Evolutionary conservation across 2,888 invertebrate species (phyloP).

Genomic region (Rhingia campestris): DNA sequence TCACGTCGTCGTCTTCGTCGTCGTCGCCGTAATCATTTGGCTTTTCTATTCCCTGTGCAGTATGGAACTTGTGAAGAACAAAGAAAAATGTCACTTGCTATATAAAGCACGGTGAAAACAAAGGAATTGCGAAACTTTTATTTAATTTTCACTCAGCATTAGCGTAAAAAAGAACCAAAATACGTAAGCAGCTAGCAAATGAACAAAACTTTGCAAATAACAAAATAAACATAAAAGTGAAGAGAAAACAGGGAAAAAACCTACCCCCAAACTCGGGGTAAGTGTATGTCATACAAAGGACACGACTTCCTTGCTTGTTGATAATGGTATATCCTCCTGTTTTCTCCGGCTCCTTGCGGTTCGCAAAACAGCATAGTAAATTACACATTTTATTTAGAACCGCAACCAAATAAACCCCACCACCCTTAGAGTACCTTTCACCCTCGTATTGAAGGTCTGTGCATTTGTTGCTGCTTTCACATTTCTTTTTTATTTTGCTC

Average conservation of each 20-base stretch:
- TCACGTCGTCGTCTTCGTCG: conserved; percentile 58
- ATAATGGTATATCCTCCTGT: conserved; percentile 44
- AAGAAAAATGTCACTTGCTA: conserved; percentile 58
- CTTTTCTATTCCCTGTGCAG: conserved; percentile 31
- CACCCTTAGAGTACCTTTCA: conserved; percentile 23
- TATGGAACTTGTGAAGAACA: conserved; percentile 35
- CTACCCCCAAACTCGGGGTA: neutral
- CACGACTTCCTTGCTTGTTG: conserved; percentile 54
- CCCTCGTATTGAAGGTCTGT: conserved; percentile 33
- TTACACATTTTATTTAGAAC: conserved; percentile 64
- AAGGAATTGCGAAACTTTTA: conserved; percentile 73
- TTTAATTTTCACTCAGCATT: conserved; percentile 74
- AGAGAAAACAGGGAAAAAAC: conserved; percentile 14
- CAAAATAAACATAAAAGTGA: conserved; percentile 67
- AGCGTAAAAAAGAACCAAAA: conserved; percentile 65
- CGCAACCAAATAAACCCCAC: conserved; percentile 52
- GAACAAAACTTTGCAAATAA: conserved; percentile 72
- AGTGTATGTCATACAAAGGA: conserved; percentile 21
- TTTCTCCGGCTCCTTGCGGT: conserved; percentile 7
- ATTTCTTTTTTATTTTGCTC: conserved; percentile 3
- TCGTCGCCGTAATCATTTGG: conserved; percentile 51
- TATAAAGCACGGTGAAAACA: conserved; percentile 47
- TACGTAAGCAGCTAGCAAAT: conserved; percentile 65
- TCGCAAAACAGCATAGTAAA: conserved; percentile 45
- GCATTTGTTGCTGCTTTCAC: conserved; percentile 26